Evolutionary conservation across 2,888 invertebrate genomes (phyloP).

Genomic region (Melipona bicolor): DNA sequence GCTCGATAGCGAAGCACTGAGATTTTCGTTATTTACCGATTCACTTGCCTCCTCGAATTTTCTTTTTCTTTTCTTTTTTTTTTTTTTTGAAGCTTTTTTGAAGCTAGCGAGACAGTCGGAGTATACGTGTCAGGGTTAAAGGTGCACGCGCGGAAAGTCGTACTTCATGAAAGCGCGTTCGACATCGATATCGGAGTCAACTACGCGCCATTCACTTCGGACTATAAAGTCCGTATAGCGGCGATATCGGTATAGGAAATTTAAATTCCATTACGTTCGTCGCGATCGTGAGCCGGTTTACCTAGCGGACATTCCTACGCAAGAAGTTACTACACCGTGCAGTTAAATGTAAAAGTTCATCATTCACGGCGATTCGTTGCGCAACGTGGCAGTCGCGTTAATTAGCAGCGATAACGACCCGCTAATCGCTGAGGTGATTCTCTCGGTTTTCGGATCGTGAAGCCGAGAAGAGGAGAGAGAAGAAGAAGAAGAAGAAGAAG

Average conservation of each 20-base stretch:
- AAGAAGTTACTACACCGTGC: constrained; percentile 15
- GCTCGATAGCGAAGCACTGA: too few species aligned
- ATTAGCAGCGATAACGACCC: background rate
- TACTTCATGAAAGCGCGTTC: background rate
- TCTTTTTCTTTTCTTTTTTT: too few species aligned
- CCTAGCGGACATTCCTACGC: constrained; percentile 41
- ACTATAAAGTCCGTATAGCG: background rate
- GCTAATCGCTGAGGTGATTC: background rate
- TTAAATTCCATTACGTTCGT: constrained; percentile 37
- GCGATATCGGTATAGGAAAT: constrained; percentile 35
- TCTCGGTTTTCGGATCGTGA: too few species aligned
- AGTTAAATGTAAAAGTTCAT: constrained; percentile 60
- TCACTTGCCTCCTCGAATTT: fast-evolving
- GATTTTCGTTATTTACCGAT: background rate
- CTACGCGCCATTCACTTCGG: constrained; percentile 37
- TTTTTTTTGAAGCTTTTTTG: background rate
- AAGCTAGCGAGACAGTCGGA: background rate
- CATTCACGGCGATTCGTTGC: constrained; percentile 22
- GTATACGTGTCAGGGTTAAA: background rate
- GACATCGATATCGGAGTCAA: constrained; percentile 1
- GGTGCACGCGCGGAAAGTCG: background rate
- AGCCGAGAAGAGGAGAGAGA: too few species aligned
- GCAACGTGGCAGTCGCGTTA: constrained; percentile 14
- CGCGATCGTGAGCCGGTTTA: constrained; percentile 47
- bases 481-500: too few species aligned